phyloP scores from a whole-genome alignment of 2,113 vertebrate species.

The Sander vitreus region DNA sequence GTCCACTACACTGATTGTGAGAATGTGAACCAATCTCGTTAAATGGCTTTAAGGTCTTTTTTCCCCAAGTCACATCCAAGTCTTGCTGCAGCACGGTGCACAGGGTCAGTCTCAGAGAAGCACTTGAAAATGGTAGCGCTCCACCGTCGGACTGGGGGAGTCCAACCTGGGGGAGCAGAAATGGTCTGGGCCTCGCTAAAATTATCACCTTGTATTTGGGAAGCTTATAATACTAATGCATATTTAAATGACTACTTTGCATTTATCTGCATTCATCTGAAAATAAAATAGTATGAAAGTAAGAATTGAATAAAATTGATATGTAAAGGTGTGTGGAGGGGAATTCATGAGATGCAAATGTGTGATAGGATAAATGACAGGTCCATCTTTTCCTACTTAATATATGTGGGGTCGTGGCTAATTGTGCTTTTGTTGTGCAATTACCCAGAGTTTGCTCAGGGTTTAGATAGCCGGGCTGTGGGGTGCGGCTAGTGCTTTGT shows the following conservation, averaged over 20 bases:
- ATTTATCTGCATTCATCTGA: slow-evolving; percentile 83
- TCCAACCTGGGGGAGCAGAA: slow-evolving; percentile 56
- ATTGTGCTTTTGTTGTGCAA: slow-evolving; percentile 87
- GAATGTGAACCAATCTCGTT: slow-evolving; percentile 55
- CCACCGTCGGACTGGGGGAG: slow-evolving; percentile 7
- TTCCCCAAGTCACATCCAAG: slow-evolving; percentile 54
- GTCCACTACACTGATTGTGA: slow-evolving; percentile 65
- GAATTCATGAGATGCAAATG: slow-evolving; percentile 88
- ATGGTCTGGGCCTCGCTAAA: slow-evolving; percentile 57
- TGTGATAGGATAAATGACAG: slow-evolving; percentile 73
- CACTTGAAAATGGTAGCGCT: slow-evolving; percentile 46
- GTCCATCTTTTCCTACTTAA: slow-evolving; percentile 78
- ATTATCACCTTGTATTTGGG: slow-evolving; percentile 65
- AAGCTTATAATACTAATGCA: slow-evolving; percentile 73
- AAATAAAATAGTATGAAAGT: slow-evolving; percentile 72
- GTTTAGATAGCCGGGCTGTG: slow-evolving; percentile 69
- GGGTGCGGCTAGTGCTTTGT: slow-evolving; percentile 76
- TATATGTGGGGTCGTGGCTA: slow-evolving; percentile 78
- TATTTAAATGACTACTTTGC: slow-evolving; percentile 86
- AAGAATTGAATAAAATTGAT: slow-evolving; percentile 55
- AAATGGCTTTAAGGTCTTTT: slow-evolving; percentile 36
- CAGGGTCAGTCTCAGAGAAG: slow-evolving; percentile 43
- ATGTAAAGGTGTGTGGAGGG: slow-evolving; percentile 52
- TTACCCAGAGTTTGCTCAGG: slow-evolving; percentile 82
- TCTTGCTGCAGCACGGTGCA: neutral